Evolutionary conservation across 2,888 invertebrate species (phyloP), one percentile per base, ranked within the genome.

Genomic region (Herminia tarsipennalis): DNA sequence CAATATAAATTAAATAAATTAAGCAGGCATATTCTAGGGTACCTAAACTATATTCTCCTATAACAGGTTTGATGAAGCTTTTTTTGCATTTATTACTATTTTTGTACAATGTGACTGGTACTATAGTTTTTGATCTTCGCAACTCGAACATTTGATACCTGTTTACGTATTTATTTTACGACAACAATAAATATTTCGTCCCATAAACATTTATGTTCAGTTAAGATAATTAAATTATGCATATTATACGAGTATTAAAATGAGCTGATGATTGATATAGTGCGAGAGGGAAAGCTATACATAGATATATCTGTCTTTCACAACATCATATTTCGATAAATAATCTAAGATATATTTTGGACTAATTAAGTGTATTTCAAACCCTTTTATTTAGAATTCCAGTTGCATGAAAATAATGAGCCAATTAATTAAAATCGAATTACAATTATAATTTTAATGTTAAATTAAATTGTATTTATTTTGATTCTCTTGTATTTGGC

Each of bases 151-250:
- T 29, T 37, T 30, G 37, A 43, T 37, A 24, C 5, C 17, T 18
- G 18, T 8, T 21, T 9, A 29, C 21, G 17, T 12, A 20, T 34
- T 44, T 50, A 42, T 43, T 36, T 21, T 24, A 35, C 42, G 28
- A 51, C 51, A 57, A 51, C 49, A 60, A 50, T 63, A 61, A 66
- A 65, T 61, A 53, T 51, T 43, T 62, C 66, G 57, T 40, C 66
- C 49, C 47, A 51, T 65, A 48, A 66, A 48, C 37, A 53, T 63
- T 63, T 51, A 63, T 66, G 37, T 32, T 14, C 32, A 16, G 33
- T 57, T 40, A 34, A 50, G 29, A 25, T 63, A 57, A 63, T 61
- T 63, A 57, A 61, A 65, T 63, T 60, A 56, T 42, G 32, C 33
- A 20, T 40, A 63, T 44, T 44, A 25, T 50, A 59, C 13, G 65